These are phyloP conservation scores for Cebus imitator DNA, from an alignment of 2,113 vertebrate species.

Conservation along the genomic window DNA sequence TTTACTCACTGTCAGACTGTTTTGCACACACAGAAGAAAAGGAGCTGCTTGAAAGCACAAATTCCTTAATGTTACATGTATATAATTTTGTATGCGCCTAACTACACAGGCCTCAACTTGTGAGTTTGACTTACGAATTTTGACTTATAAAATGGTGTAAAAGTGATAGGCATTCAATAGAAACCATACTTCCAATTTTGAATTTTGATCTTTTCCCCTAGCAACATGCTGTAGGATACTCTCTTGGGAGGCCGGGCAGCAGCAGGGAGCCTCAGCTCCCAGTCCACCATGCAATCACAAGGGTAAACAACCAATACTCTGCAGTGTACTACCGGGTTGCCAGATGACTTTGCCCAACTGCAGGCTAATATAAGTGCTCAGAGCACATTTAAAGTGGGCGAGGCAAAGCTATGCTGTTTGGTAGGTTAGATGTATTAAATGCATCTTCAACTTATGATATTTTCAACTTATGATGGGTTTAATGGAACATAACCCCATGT, in stretches of 20 bases:
- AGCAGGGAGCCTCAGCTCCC: background rate
- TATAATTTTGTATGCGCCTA: background rate
- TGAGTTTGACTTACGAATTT: background rate
- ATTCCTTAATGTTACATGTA: background rate
- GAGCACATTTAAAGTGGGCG: background rate
- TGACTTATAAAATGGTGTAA: background rate
- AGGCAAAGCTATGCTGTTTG: background rate
- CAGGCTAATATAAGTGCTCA: background rate
- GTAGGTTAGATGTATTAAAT: background rate
- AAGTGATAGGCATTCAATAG: background rate
- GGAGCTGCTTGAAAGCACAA: background rate
- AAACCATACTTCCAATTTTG: background rate
- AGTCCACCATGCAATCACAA: background rate
- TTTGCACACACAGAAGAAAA: background rate
- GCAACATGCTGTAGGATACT: background rate
- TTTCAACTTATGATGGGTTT: background rate
- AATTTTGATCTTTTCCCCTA: background rate
- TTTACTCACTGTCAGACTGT: background rate
- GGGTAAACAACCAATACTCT: background rate
- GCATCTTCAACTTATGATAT: background rate
- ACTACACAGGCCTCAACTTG: background rate
- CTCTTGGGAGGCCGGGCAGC: background rate
- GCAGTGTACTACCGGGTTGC: background rate
- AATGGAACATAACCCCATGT: background rate
- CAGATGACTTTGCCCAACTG: background rate